Conservation (phyloP, 64 coral and sea anemone species). For the Anthopleura sola region DNA sequence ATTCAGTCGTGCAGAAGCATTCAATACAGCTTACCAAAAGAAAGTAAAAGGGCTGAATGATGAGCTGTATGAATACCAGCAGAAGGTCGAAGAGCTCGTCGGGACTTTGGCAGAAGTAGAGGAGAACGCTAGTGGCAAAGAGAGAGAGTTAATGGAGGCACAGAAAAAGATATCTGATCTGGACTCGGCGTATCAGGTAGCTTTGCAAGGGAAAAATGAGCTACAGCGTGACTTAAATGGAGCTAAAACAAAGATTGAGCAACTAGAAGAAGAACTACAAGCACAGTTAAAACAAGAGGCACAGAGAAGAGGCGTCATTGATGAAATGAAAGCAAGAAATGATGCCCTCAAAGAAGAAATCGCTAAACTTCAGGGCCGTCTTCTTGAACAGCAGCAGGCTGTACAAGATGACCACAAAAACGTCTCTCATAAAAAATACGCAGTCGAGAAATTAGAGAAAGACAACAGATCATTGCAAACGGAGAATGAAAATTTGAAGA, state of each 20-base stretch:
- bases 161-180: slow-evolving; percentile 83
- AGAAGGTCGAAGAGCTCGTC: slow-evolving; percentile 54
- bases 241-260: slow-evolving; percentile 54
- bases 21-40: slow-evolving; percentile 88
- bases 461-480: slow-evolving; percentile 50
- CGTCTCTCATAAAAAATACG: slow-evolving; percentile 55
- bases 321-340: slow-evolving; percentile 81
- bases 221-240: slow-evolving; percentile 64
- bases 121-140: slow-evolving; percentile 48
- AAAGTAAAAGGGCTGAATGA: slow-evolving; percentile 78
- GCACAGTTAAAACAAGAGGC: slow-evolving; percentile 81
- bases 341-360: slow-evolving; percentile 86
- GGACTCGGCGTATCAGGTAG: slow-evolving; percentile 67
- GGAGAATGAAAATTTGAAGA: slow-evolving; percentile 60
- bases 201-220: slow-evolving; percentile 72
- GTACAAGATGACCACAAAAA: slow-evolving; percentile 50
- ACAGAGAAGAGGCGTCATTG: slow-evolving; percentile 74
- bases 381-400: slow-evolving; percentile 70
- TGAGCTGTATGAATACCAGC: slow-evolving; percentile 60
- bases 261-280: slow-evolving; percentile 84
- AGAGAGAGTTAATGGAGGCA: slow-evolving; percentile 87
- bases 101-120: slow-evolving; percentile 58
- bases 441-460: slow-evolving; percentile 51
- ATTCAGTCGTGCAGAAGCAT: slow-evolving; percentile 74
- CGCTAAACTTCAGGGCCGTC: slow-evolving; percentile 64